These are phyloP conservation scores for Plebejus anna DNA, from an alignment of 2,888 invertebrate genomes.

Conservation along the genomic window DNA sequence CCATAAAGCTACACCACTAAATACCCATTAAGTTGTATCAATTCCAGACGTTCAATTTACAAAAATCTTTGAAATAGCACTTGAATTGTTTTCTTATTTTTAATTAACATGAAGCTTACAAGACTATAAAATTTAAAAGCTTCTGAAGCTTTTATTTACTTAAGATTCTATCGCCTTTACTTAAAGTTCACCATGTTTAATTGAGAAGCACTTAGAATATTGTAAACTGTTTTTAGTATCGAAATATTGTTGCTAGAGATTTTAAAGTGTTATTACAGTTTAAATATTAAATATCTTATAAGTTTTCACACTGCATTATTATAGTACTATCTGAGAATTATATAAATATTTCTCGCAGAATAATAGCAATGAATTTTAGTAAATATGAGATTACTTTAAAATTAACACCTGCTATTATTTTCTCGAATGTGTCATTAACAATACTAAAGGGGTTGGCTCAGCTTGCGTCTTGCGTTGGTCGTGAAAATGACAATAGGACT, in stretches of 20 bases:
- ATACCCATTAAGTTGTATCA: background rate
- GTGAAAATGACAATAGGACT: slow-evolving; percentile 13
- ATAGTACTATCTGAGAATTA: background rate
- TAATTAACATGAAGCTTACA: slow-evolving; percentile 18
- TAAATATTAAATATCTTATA: background rate
- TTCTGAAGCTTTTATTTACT: slow-evolving; percentile 24
- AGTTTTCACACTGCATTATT: background rate
- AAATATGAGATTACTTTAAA: background rate
- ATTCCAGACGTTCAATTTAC: background rate
- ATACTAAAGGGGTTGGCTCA: background rate
- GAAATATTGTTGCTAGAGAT: background rate
- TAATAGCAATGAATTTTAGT: background rate
- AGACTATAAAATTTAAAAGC: slow-evolving; percentile 24
- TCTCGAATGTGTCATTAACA: background rate
- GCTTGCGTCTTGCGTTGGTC: background rate
- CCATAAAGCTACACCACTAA: background rate
- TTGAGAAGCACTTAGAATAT: slow-evolving; percentile 26
- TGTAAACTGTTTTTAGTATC: slow-evolving; percentile 4
- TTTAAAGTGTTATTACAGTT: background rate
- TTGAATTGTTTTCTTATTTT: slow-evolving; percentile 15
- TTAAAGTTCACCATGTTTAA: slow-evolving; percentile 15
- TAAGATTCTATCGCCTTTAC: slow-evolving; percentile 9
- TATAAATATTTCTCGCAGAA: background rate
- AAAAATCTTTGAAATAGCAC: background rate
- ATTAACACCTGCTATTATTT: background rate